These are phyloP conservation scores for Mus musculus DNA, from an alignment of 2,113 vertebrate species.

Conservation along the genomic window GRCm39 chr7:18755001-18755500, in stretches of 20 bases:
- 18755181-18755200: constrained; percentile 74
- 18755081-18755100: constrained; percentile 58
- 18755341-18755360: constrained; percentile 34
- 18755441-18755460: neutral
- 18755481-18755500: neutral
- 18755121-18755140: constrained; percentile 72
- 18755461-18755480: neutral
- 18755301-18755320: constrained; percentile 81
- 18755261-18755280: constrained; percentile 69
- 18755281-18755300: constrained; percentile 66
- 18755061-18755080: constrained; percentile 24
- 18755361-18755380: neutral
- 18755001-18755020: neutral
- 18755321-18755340: constrained; percentile 39
- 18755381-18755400: neutral
- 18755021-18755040: neutral
- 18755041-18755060: neutral
- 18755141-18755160: constrained; percentile 74
- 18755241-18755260: constrained; percentile 69
- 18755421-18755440: neutral
- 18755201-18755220: constrained; percentile 82
- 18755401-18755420: constrained; percentile 1
- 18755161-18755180: constrained; percentile 75
- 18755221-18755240: constrained; percentile 75
- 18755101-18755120: constrained; percentile 76